Conservation (phyloP, 53 echinoderm and acorn worm species). For the Apostichopus leukothele region DNA sequence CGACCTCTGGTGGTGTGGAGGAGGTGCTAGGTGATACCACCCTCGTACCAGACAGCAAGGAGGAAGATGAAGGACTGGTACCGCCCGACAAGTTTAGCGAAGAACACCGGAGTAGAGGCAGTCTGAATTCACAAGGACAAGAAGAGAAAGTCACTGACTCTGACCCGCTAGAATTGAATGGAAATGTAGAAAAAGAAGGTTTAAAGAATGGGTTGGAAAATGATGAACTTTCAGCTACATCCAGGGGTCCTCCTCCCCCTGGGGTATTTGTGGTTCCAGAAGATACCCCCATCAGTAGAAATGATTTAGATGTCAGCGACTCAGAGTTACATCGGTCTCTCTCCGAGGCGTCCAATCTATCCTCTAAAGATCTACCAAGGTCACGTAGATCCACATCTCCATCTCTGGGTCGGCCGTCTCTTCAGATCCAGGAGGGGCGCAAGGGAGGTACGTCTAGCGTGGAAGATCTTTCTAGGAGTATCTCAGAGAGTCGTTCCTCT, state of each 20-base stretch:
- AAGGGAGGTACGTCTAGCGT: neutral
- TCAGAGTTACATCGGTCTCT: conserved; percentile 5
- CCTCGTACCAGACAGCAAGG: neutral
- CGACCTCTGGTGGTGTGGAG: neutral
- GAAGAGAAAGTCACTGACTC: conserved; percentile 11
- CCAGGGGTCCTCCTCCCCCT: neutral
- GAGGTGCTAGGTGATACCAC: neutral
- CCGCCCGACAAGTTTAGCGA: conserved; percentile 11
- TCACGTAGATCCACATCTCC: conserved; percentile 20
- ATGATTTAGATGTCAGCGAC: conserved; percentile 6
- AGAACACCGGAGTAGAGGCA: conserved; percentile 12
- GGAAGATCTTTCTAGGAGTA: neutral
- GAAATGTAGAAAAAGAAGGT: neutral
- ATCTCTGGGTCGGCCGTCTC: neutral
- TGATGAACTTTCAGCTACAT: conserved; percentile 1
- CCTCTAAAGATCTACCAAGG: neutral
- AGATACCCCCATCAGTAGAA: neutral
- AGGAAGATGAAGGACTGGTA: conserved; percentile 35
- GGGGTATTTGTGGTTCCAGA: conserved; percentile 22
- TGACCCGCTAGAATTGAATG: neutral
- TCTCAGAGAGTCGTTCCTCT: conserved; percentile 11
- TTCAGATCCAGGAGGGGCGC: neutral
- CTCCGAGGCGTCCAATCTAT: conserved; percentile 34
- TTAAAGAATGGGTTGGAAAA: neutral
- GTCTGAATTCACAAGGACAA: conserved; percentile 19